Conservation (phyloP, 2,113 vertebrate genomes). For the Diphyllodes magnificus region DNA sequence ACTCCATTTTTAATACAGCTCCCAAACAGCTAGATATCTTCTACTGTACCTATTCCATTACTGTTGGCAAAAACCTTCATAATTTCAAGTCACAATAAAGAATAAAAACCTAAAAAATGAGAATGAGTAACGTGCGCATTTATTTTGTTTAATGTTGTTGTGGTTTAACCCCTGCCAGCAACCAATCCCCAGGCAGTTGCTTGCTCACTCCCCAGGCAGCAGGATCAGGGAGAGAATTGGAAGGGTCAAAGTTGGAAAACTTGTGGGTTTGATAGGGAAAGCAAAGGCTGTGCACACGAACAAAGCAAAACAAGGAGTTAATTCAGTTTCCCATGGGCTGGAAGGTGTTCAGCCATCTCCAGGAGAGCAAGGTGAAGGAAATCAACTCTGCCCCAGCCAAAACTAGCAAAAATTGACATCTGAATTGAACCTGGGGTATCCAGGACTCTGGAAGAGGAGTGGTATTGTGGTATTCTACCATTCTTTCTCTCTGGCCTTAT, state of each 20-base stretch:
- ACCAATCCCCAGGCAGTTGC: not conserved
- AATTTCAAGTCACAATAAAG: not conserved
- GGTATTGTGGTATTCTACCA: not conserved
- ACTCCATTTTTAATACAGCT: not conserved
- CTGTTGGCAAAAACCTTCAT: not conserved
- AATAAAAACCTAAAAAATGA: not conserved
- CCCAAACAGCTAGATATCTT: not conserved
- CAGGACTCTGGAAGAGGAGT: not conserved
- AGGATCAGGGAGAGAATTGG: not conserved
- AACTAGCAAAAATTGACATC: not conserved
- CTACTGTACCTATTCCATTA: not conserved
- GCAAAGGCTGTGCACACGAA: not conserved
- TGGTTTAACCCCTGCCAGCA: not conserved
- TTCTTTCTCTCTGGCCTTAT: not conserved
- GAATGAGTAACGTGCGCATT: not conserved
- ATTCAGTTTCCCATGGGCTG: not conserved
- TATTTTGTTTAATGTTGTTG: not conserved
- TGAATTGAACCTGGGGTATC: not conserved
- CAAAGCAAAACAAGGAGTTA: not conserved
- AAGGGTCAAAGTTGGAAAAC: not conserved
- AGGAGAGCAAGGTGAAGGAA: not conserved
- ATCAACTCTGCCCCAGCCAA: fast-evolving
- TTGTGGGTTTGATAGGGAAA: not conserved
- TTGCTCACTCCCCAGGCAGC: not conserved
- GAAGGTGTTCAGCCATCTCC: not conserved